These are phyloP conservation scores for Apodemia mormo DNA, from an alignment of 2,888 invertebrate species.

Conservation along the genomic window DNA sequence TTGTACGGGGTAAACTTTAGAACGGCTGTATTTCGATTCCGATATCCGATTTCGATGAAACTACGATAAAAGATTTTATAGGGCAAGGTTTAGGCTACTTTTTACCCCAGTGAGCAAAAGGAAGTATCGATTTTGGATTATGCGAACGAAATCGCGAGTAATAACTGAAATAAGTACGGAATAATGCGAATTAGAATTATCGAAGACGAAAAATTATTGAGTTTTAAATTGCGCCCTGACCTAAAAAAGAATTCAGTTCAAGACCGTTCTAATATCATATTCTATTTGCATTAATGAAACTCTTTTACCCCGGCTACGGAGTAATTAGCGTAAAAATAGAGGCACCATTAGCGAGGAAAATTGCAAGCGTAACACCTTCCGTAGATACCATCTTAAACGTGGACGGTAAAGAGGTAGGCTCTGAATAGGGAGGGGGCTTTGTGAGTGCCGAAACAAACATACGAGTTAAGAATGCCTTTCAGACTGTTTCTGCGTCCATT, in stretches of 20 bases:
- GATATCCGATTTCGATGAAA: too few relatives aligned
- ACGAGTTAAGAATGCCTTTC: constrained; percentile 48
- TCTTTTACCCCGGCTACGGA: constrained; percentile 17
- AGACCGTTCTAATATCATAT: constrained; percentile 9
- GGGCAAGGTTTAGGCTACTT: too few relatives aligned
- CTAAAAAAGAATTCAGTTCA: neutral
- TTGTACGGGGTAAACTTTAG: too few relatives aligned
- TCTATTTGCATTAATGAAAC: constrained; percentile 18
- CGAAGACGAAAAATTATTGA: neutral
- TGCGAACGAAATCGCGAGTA: too few relatives aligned
- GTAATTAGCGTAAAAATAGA: constrained; percentile 23
- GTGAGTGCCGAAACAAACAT: constrained; percentile 58
- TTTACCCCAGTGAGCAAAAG: too few relatives aligned
- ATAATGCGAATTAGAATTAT: neutral
- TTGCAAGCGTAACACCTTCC: constrained; percentile 23
- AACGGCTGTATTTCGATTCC: too few relatives aligned
- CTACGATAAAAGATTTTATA: too few relatives aligned
- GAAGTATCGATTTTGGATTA: too few relatives aligned
- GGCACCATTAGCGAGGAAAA: constrained; percentile 25
- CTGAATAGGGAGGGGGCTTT: constrained; percentile 32
- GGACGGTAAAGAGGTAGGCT: constrained; percentile 20
- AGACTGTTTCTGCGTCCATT: constrained; percentile 44
- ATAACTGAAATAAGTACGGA: too few relatives aligned
- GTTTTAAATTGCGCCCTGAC: neutral
- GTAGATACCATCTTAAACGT: constrained; percentile 22